Evolutionary conservation across 2,888 invertebrate genomes (phyloP), one percentile per base, ranked within the genome.

Genomic region (Punctoribates punctum): DNA sequence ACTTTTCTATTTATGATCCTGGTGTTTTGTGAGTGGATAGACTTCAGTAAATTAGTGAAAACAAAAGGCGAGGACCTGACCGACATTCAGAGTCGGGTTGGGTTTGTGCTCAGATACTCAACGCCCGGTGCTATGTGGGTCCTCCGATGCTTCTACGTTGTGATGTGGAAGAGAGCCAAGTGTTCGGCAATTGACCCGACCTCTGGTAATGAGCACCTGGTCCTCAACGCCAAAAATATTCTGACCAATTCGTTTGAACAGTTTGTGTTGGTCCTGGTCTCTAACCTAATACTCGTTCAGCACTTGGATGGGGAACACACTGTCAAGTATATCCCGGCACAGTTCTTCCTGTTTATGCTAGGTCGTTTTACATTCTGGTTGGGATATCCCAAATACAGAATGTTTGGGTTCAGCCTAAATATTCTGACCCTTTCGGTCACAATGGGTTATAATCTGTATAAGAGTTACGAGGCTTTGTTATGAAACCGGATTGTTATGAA

Each of bases 331-430:
- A 77, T 77, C n/a, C 77, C 77, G 2, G 29, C 75, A 9, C 42
- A 73, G 0, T 75, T 34, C 23, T 13, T 75, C 13, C 48, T 73
- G 5, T 75, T 62, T 23, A 25, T 75, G 15, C 3, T 75, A 20
- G 73, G 75, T n/a, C 60, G 77, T 0, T n/a, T 77, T 9, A 25
- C 70, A 6, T 77, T 75, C 48, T 75, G 46, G 51, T 42, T 75
- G 20, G 77, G 77, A 51, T 77, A 77, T 46, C 77, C 77, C 0
- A 62, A 62, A 25, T 75, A 73, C 23, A 25, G 77, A 29, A 42
- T 73, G 11, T 75, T 46, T 48, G 77, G 77, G 23, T 60, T 77
- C 6, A 27, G 42, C 6, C 9, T 65, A 8, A 75, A 15, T 23
- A n/a, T 62, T 15, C 13, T 23, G 1, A n/a, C 74, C 13, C 3